These are phyloP conservation scores for Drosophila yakuba DNA, from an alignment of 1,140 invertebrate genomes.

Conservation along the genomic window DNA sequence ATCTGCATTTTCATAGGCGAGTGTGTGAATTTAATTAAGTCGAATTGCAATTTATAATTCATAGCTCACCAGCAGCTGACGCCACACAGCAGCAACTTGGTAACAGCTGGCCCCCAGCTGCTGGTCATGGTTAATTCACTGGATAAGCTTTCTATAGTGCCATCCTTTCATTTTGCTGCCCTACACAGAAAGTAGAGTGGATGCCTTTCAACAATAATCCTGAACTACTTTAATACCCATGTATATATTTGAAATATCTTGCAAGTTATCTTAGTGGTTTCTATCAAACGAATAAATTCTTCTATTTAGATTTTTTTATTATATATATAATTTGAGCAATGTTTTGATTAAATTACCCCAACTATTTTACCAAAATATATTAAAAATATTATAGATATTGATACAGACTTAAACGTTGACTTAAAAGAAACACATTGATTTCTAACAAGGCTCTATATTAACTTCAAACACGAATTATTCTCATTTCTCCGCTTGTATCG, in stretches of 20 bases:
- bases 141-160: constrained; percentile 13
- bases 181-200: background rate
- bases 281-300: too few relatives aligned
- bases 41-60: constrained; percentile 65
- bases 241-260: too few relatives aligned
- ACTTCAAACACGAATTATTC: background rate
- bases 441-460: too few relatives aligned
- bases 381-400: too few relatives aligned
- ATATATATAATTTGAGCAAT: too few relatives aligned
- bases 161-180: background rate
- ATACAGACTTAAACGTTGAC: background rate
- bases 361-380: too few relatives aligned
- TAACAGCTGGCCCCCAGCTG: constrained; percentile 22
- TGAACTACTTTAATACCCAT: too few relatives aligned
- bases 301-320: too few relatives aligned
- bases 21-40: constrained; percentile 53
- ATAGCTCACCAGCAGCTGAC: constrained; percentile 34
- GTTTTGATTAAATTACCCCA: too few relatives aligned
- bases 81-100: constrained; percentile 12
- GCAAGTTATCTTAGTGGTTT: too few relatives aligned
- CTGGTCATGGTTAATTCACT: constrained; percentile 68
- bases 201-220: too few relatives aligned
- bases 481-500: constrained; percentile 39
- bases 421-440: too few relatives aligned
- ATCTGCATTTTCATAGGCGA: constrained; percentile 28